Percentiles rank a stretch among this genome's conserved stretches.
Conservation (phyloP, 2,888 invertebrate species). For the Quadriops clusia region DNA sequence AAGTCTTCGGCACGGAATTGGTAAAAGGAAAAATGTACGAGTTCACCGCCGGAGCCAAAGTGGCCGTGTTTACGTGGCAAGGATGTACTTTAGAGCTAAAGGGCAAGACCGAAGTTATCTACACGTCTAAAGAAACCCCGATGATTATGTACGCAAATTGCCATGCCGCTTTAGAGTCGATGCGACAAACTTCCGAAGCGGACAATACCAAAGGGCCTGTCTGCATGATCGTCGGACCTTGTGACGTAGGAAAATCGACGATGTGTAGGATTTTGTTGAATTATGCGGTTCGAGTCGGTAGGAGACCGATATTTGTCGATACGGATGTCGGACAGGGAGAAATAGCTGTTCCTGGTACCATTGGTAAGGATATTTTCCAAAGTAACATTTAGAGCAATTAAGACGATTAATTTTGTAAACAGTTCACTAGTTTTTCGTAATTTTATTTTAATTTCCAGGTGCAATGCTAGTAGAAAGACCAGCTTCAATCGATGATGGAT, state of each 20-base stretch:
- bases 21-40: constrained; percentile 86
- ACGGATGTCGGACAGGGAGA: constrained; percentile 92
- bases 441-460: constrained; percentile 36
- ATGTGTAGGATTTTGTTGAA: constrained; percentile 73
- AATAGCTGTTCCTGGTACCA: constrained; percentile 83
- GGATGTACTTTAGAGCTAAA: constrained; percentile 78
- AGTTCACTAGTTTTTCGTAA: constrained; percentile 5
- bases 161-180: constrained; percentile 87
- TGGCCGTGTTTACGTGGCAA: constrained; percentile 93
- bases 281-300: constrained; percentile 84
- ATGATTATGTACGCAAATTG: constrained; percentile 94
- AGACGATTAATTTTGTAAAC: constrained; percentile 1
- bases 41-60: constrained; percentile 82
- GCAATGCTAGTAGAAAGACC: constrained; percentile 85
- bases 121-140: constrained; percentile 92
- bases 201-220: constrained; percentile 65
- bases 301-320: constrained; percentile 86
- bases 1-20: constrained; percentile 93
- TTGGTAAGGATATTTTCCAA: constrained; percentile 43
- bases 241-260: constrained; percentile 94
- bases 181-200: constrained; percentile 71
- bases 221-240: constrained; percentile 85
- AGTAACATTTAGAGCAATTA: neutral
- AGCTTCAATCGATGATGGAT: constrained; percentile 86
- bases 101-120: constrained; percentile 87